phyloP scores from a whole-genome alignment of 23 tunicate genomes.

The Clavelina lepadiformis region DNA sequence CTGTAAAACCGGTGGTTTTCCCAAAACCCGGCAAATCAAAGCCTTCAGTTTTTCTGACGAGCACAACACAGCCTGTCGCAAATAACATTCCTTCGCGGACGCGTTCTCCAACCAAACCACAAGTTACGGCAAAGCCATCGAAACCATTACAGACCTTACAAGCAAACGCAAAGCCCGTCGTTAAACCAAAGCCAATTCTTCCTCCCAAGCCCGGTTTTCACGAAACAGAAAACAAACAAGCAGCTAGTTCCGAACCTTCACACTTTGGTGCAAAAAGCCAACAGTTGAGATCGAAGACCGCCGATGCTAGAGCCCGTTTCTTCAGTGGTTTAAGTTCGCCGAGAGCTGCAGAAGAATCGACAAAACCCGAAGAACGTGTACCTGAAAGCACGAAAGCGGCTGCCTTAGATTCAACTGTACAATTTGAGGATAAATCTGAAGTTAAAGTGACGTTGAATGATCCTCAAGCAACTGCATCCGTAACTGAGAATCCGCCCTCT shows the following conservation, averaged over 20 bases:
- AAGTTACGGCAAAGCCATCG: slow-evolving; percentile 13
- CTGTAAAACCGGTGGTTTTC: neutral
- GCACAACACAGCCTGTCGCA: neutral
- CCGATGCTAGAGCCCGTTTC: slow-evolving; percentile 65
- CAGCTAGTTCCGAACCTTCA: neutral
- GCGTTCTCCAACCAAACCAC: slow-evolving; percentile 29
- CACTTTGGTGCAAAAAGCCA: slow-evolving; percentile 2
- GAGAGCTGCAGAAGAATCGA: too few species aligned
- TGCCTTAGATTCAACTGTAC: too few species aligned
- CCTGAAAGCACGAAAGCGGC: too few species aligned
- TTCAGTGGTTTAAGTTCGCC: slow-evolving; percentile 41
- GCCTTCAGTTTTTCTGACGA: too few species aligned
- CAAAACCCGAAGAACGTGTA: too few species aligned
- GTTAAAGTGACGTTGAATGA: too few species aligned
- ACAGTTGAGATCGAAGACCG: slow-evolving; percentile 9
- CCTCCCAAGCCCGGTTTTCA: slow-evolving; percentile 18
- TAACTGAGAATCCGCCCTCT: too few species aligned
- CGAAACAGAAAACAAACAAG: slow-evolving; percentile 14
- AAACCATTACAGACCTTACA: neutral
- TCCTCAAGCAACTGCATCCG: too few species aligned
- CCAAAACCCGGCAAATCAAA: neutral
- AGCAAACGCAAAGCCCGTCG: slow-evolving; percentile 12
- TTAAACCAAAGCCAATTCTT: slow-evolving; percentile 31
- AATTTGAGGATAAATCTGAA: too few species aligned
- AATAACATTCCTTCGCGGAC: neutral